These are phyloP conservation scores for Aurelia sp. DNA, from an alignment of 30 jellyfish, hydroid and myxozoan genomes.

Conservation along the genomic window DNA sequence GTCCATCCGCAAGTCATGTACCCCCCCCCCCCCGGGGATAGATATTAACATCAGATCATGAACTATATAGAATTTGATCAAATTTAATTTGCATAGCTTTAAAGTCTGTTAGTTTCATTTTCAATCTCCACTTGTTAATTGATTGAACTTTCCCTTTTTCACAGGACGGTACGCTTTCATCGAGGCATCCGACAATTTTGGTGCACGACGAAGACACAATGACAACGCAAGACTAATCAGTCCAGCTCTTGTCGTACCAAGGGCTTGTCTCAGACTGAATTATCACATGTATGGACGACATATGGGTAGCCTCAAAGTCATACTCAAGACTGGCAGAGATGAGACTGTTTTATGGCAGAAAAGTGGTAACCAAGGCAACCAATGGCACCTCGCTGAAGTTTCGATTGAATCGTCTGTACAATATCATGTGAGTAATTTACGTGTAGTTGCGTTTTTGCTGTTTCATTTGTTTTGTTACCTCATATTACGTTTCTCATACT, in stretches of 20 bases:
- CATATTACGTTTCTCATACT: too few species aligned
- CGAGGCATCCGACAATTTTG: constrained; percentile 83
- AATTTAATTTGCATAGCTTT: too few species aligned
- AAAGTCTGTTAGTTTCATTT: too few species aligned
- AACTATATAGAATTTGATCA: too few species aligned
- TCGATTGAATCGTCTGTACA: constrained; percentile 57
- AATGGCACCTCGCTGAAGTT: constrained; percentile 72
- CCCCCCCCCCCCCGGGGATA: too few species aligned
- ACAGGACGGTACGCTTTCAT: constrained; percentile 80
- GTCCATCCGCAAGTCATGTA: too few species aligned
- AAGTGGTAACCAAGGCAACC: constrained; percentile 86
- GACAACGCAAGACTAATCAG: constrained; percentile 82
- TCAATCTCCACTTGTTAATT: too few species aligned
- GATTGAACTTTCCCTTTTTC: too few species aligned
- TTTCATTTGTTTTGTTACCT: too few species aligned
- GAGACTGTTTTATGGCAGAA: constrained; percentile 69
- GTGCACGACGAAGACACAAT: constrained; percentile 56
- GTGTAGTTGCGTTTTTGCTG: too few species aligned
- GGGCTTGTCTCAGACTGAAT: constrained; percentile 65
- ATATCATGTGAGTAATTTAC: constrained; percentile 52
- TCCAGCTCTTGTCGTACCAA: constrained; percentile 73
- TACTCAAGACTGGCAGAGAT: constrained; percentile 20
- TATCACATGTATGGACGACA: constrained; percentile 89
- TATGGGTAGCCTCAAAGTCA: constrained; percentile 75
- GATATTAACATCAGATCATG: too few species aligned